Evolutionary conservation across 1,140 invertebrate genomes (phyloP).

Genomic region (Pinna nobilis): DNA sequence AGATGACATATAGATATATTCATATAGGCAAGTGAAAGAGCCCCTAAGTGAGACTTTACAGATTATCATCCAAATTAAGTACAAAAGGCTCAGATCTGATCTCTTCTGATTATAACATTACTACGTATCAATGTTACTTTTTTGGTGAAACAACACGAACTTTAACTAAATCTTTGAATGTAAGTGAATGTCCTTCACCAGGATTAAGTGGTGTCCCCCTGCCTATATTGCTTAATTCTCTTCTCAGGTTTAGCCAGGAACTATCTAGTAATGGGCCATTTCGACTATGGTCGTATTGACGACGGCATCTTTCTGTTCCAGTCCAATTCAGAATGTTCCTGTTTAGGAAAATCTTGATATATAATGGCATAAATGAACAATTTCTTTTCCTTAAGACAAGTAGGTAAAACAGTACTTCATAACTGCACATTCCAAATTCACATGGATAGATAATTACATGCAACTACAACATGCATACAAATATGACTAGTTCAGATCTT

Average conservation of each 20-base stretch:
- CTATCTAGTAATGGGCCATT: constrained; percentile 57
- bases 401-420: no score
- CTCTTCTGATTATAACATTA: no score
- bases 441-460: no score
- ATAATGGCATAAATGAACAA: no score
- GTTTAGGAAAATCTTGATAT: no score
- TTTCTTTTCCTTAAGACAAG: no score
- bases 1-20: no score
- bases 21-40: no score
- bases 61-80: no score
- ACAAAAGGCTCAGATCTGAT: no score
- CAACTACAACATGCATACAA: neutral
- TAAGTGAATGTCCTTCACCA: constrained; percentile 36
- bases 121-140: constrained; percentile 12
- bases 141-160: constrained; percentile 23
- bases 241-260: constrained; percentile 33
- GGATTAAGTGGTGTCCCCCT: constrained; percentile 25
- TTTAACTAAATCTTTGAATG: constrained; percentile 28
- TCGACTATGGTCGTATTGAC: constrained; percentile 64
- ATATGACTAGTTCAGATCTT: neutral
- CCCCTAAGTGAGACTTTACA: no score
- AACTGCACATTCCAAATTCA: no score
- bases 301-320: constrained; percentile 52
- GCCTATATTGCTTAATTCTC: constrained; percentile 33
- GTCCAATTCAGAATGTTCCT: constrained; percentile 56